Conservation (phyloP, 2,888 invertebrate genomes). For the Lithophane ornitopus region DNA sequence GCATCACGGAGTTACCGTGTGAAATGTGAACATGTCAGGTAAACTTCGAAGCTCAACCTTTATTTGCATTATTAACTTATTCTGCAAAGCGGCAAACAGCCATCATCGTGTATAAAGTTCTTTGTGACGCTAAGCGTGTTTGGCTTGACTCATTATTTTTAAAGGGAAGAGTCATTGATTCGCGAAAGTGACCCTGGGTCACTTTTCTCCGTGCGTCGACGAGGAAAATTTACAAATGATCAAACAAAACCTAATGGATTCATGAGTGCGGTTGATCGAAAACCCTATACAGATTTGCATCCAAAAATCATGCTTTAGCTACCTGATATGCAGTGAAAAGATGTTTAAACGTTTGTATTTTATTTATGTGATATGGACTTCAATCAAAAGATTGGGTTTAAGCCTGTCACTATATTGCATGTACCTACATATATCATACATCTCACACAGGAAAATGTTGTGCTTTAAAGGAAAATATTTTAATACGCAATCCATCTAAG, state of each 20-base stretch:
- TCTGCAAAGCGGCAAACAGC: conserved; percentile 83
- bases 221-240: conserved; percentile 57
- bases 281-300: conserved; percentile 14
- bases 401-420: neutral
- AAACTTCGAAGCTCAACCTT: conserved; percentile 78
- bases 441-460: conserved; percentile 22
- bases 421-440: neutral
- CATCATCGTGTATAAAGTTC: conserved; percentile 84
- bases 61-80: conserved; percentile 83
- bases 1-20: conserved; percentile 69
- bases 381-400: conserved; percentile 1
- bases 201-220: conserved; percentile 50
- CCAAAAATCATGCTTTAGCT: neutral
- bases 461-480: conserved; percentile 23
- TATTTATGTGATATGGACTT: neutral
- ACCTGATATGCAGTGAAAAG: conserved; percentile 5
- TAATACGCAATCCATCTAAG: conserved; percentile 23
- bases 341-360: fast-evolving
- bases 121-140: conserved; percentile 84
- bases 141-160: conserved; percentile 83
- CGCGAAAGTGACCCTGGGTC: conserved; percentile 73
- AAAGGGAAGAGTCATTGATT: conserved; percentile 77
- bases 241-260: conserved; percentile 32
- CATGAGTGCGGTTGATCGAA: neutral
- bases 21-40: conserved; percentile 80